Base-by-base conservation (phyloP, 1,140 invertebrate genomes). In the Cylas formicarius region DNA sequence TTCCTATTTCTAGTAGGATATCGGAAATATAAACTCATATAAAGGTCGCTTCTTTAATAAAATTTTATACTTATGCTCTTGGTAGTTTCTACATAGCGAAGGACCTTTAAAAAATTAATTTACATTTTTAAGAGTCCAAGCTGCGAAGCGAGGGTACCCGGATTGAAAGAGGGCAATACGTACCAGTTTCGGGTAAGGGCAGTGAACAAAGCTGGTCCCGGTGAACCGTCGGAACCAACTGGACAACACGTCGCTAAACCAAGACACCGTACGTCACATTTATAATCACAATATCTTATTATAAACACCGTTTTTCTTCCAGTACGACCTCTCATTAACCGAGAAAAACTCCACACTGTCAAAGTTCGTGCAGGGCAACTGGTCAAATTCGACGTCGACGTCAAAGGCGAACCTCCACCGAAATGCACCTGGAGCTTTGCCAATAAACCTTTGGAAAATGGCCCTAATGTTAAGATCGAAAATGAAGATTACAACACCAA, bases 401-500 rank as follows among this genome's bases (percentile, higher is more conserved):
- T 95, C 36, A 89, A 85, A 59, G 95, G 92, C 65, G 90, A 95
- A 74, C 95, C 95, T 23, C 85, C 92, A 64, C 94, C 95, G 71
- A 86, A 78, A 23, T 81, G 90, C 42, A 86, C 80, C 10, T 99
- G 95, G 95, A 80, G 75, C 22, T 82, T 92, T 50, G 81, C 77
- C 28, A 52, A 77, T 60, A 51, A 76, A 49, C 52, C 55, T 14
- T 34, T 67, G 16, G 61, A 65, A 51, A 56, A 50, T 31, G 49
- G 68, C 63, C 74, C 68, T 41, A 79, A 73, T 38, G 60, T 74
- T 18, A 89, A 79, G 60, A 81, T 97, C 40, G 88, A 91, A 52
- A 90, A 93, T 65, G 89, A 93, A 63, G 93, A 96, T 56, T 94
- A 96, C 57, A 86, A 89, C 53, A 93, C 94, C 0, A 86, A 86